These are phyloP conservation scores for Cercocebus atys DNA, from an alignment of 2,113 vertebrate species.

Conservation along the genomic window DNA sequence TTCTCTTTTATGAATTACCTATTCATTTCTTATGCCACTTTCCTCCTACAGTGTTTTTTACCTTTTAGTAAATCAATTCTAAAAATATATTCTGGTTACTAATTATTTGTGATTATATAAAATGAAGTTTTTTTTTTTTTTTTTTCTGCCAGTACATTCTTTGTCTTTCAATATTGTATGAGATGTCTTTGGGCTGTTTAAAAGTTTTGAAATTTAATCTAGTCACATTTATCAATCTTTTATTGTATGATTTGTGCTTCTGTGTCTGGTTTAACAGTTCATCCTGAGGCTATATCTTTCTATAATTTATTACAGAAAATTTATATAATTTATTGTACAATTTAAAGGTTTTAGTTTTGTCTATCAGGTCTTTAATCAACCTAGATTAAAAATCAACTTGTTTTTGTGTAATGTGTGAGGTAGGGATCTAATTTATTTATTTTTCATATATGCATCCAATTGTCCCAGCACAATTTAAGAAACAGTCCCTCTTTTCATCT, in stretches of 20 bases:
- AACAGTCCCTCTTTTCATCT: not conserved
- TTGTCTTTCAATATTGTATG: not conserved
- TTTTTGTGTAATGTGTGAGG: not conserved
- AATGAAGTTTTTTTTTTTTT: not conserved
- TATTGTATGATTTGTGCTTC: not conserved
- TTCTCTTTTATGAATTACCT: constrained; percentile 25
- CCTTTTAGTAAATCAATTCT: not conserved
- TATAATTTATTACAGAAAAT: not conserved
- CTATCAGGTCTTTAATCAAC: not conserved
- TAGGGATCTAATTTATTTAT: not conserved
- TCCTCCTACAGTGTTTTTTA: not conserved
- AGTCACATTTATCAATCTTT: not conserved
- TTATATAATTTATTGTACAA: not conserved
- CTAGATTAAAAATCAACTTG: not conserved
- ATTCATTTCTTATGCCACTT: not conserved
- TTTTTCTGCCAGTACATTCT: not conserved
- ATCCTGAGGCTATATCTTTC: not conserved
- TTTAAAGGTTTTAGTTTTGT: constrained; percentile 9
- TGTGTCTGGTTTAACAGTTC: not conserved
- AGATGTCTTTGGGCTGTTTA: not conserved
- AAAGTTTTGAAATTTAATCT: not conserved
- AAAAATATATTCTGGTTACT: constrained; percentile 29
- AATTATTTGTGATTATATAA: not conserved
- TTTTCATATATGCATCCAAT: not conserved
- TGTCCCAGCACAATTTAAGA: not conserved